These are phyloP conservation scores for Chrysina gloriosa DNA, from an alignment of 2,888 invertebrate genomes.

Conservation along the genomic window DNA sequence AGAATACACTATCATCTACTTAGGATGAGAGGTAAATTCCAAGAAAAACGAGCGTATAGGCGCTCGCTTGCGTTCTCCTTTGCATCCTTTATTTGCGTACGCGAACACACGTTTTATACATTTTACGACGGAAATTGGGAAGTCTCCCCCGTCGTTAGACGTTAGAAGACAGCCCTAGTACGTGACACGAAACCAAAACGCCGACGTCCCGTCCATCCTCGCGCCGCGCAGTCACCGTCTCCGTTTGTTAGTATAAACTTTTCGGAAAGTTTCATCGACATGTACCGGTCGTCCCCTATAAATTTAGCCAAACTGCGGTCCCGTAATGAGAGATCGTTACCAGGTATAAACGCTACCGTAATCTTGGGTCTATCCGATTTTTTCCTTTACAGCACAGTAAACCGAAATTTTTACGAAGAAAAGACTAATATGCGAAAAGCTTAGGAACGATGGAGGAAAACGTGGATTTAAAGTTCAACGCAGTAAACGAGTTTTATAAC, in stretches of 20 bases:
- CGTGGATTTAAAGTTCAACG: constrained; percentile 34
- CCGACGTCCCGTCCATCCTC: not conserved
- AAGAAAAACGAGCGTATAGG: not conserved
- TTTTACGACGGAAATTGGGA: constrained; percentile 33
- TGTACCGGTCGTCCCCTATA: not conserved
- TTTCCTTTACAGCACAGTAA: constrained; percentile 34
- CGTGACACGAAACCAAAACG: constrained; percentile 23
- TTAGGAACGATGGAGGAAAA: constrained; percentile 22
- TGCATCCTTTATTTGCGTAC: constrained; percentile 24
- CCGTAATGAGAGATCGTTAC: constrained; percentile 29
- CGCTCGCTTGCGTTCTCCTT: constrained; percentile 7
- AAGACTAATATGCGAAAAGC: constrained; percentile 33
- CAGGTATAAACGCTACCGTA: constrained; percentile 20
- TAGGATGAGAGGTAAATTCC: not conserved
- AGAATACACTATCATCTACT: constrained; percentile 6
- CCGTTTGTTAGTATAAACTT: not conserved
- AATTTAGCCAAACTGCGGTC: constrained; percentile 6
- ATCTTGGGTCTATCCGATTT: constrained; percentile 21
- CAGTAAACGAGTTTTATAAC: constrained; percentile 31
- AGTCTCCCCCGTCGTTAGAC: constrained; percentile 27
- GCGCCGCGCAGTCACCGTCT: not conserved
- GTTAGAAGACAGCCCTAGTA: constrained; percentile 18
- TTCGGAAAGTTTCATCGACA: constrained; percentile 3
- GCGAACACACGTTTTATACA: constrained; percentile 27
- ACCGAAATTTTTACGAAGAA: constrained; percentile 24